These are phyloP conservation scores for Scarus forsteni DNA, from an alignment of 2,797 vertebrate genomes.

Conservation along the genomic window DNA sequence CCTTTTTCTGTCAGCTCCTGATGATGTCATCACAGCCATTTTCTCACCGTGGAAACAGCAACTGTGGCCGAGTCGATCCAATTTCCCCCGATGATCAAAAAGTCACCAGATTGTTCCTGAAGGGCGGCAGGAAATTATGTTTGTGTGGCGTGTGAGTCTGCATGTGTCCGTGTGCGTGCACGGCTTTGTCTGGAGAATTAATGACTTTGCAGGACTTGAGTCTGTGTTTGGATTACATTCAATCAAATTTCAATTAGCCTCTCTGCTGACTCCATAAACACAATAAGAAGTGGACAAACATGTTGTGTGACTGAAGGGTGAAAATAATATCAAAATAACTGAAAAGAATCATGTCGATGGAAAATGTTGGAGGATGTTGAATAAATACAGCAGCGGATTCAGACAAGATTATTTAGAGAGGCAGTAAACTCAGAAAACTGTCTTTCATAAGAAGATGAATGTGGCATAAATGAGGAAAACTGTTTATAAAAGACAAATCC, in stretches of 20 bases:
- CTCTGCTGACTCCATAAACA: conserved; percentile 3
- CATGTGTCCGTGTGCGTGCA: not conserved
- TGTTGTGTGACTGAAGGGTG: not conserved
- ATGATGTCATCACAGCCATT: conserved; percentile 2
- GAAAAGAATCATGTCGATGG: too few relatives aligned
- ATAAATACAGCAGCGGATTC: too few relatives aligned
- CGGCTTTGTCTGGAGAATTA: conserved; percentile 22
- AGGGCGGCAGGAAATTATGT: conserved; percentile 46
- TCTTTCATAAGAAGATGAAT: too few relatives aligned
- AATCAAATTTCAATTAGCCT: conserved; percentile 51
- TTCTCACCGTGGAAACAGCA: conserved; percentile 40
- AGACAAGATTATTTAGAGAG: too few relatives aligned
- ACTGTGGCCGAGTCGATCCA: conserved; percentile 40
- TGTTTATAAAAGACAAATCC: too few relatives aligned
- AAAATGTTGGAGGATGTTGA: too few relatives aligned
- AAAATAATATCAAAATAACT: not conserved
- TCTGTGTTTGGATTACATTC: conserved; percentile 38
- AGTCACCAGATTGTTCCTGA: conserved; percentile 43
- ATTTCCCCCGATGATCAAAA: conserved; percentile 58
- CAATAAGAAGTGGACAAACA: not conserved
- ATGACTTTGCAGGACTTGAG: conserved; percentile 13
- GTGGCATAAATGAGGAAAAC: too few relatives aligned
- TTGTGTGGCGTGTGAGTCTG: conserved; percentile 9
- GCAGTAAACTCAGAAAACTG: too few relatives aligned
- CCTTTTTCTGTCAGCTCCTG: not conserved